Evolutionary conservation across 2,113 vertebrate species (phyloP), one percentile per base, ranked within the genome.

Genomic region (Zapornia atra): DNA sequence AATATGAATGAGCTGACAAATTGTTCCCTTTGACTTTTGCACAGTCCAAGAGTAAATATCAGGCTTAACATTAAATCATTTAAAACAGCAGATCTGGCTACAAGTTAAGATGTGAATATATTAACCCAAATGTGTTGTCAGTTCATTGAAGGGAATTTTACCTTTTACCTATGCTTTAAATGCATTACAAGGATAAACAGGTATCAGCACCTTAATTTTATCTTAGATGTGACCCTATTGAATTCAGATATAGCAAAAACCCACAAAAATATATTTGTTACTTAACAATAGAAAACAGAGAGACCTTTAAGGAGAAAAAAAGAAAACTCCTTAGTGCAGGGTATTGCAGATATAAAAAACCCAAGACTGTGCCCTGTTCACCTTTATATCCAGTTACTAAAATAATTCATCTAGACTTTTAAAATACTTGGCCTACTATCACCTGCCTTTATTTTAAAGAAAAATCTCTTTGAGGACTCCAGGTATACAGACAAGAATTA

Each of bases 1-100:
- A 98, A 97, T 96, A 97, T 96, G 91, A 97, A 90, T 87, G 70
- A 90, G 65, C 85, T 96, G 96, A 98, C 92, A 98, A 97, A 98
- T 97, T 87, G 94, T 96, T 96, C 86, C 78, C 63, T 93, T 97
- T 97, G 93, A 98, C 97, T 98, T 97, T 79, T 94, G 88, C 78
- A 88, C 78, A 97, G 86, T 89, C 64, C 2, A 22, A 94, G 59
- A 92, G 92, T 97, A 97, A 97, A 96, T 94, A 96, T 56, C 90
- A 94, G 80, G 93, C 88, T 92, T 97, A 92, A 90, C 54, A 89
- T 90, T 95, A 97, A 96, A 97, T 96, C 70, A 94, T 97, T 95
- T 97, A 78, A 98, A 97, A 86, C 90, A 96, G 93, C 38, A 81
- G 61, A 96, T 94, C 84, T 86, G 48, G 25, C 92, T 96, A 63